phyloP scores from a whole-genome alignment of 2,113 vertebrate species.

The Zosterops japonicus region DNA sequence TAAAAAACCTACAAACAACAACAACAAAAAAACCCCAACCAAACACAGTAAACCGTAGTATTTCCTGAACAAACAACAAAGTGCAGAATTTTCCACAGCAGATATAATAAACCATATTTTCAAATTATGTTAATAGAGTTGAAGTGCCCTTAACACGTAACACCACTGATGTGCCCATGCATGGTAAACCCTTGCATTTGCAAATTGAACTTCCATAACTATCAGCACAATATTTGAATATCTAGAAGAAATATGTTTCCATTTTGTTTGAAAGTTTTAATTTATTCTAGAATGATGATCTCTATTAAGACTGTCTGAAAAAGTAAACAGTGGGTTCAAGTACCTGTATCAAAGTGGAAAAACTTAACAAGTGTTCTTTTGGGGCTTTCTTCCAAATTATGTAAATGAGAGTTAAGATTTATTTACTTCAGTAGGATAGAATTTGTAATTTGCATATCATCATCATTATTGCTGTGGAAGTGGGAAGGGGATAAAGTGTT shows the following conservation, averaged over 20 bases:
- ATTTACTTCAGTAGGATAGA: neutral
- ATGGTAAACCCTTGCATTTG: neutral
- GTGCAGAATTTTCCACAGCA: neutral
- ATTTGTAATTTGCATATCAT: neutral
- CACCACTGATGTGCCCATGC: neutral
- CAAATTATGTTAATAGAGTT: neutral
- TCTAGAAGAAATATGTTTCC: neutral
- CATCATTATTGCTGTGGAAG: neutral
- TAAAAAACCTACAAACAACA: neutral
- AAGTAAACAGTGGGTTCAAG: neutral
- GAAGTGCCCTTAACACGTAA: neutral
- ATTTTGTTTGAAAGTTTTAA: neutral
- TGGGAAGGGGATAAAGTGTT: neutral
- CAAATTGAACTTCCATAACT: neutral
- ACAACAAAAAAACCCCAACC: accelerated
- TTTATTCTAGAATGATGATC: neutral
- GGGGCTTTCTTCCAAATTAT: neutral
- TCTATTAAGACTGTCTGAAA: neutral
- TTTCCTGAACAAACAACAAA: neutral
- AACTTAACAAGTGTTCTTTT: neutral
- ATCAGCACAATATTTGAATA: neutral
- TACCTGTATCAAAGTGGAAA: neutral
- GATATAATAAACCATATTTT: neutral
- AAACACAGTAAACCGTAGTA: neutral
- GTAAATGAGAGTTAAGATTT: neutral